phyloP scores from a whole-genome alignment of 2,888 invertebrate species.

The Dryocosmus kuriphilus region DNA sequence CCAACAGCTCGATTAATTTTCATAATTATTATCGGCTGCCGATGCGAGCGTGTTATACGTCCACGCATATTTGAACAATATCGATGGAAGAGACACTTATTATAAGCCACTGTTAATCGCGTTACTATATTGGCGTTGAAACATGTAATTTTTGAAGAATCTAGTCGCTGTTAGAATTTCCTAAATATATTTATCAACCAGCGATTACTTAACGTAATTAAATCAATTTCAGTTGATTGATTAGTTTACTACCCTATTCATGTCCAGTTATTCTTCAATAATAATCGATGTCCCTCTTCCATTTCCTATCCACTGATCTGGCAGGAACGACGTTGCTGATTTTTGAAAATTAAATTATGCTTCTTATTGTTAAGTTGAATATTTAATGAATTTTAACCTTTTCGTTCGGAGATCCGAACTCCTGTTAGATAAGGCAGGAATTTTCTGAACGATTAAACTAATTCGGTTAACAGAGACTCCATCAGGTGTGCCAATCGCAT shows the following conservation, averaged over 20 bases:
- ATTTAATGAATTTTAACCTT: neutral
- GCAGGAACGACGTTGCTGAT: neutral
- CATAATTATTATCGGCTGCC: slow-evolving; percentile 58
- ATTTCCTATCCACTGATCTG: neutral
- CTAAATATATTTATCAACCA: neutral
- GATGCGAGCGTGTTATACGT: slow-evolving; percentile 38
- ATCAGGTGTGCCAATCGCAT: slow-evolving; percentile 10
- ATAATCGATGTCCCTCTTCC: neutral
- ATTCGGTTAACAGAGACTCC: slow-evolving; percentile 52
- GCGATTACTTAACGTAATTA: neutral
- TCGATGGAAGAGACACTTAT: slow-evolving; percentile 57
- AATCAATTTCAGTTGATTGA: neutral
- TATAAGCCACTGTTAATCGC: slow-evolving; percentile 55
- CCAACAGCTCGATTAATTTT: slow-evolving; percentile 60
- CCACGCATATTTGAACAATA: slow-evolving; percentile 52
- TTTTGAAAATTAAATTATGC: too few species aligned
- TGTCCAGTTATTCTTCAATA: neutral
- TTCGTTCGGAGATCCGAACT: neutral
- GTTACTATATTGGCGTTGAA: slow-evolving; percentile 31
- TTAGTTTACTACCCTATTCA: neutral
- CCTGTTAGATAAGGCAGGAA: slow-evolving; percentile 49
- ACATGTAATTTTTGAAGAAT: slow-evolving; percentile 7
- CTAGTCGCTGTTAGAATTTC: neutral
- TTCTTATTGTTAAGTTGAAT: neutral
- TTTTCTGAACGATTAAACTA: slow-evolving; percentile 71